Evolutionary conservation across 1,140 invertebrate species (phyloP).

Genomic region (Pissodes strobi): DNA sequence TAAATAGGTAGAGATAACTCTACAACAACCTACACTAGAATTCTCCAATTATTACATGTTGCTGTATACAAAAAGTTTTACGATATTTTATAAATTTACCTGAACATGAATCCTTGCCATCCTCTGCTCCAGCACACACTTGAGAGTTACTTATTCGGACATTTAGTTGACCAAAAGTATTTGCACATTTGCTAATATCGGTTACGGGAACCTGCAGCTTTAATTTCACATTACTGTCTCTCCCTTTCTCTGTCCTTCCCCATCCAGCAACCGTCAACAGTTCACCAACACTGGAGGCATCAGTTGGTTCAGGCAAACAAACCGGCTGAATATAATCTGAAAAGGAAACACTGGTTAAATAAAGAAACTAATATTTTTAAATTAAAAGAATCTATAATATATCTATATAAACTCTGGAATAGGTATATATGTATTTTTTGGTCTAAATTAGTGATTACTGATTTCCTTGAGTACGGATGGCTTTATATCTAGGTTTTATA

Average conservation of each 20-base stretch:
- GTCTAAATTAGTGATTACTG: too few relatives aligned
- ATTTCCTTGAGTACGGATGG: too few relatives aligned
- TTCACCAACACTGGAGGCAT: slow-evolving; percentile 45
- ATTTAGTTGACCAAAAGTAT: slow-evolving; percentile 55
- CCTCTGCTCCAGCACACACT: slow-evolving; percentile 66
- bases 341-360: slow-evolving; percentile 30
- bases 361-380: too few relatives aligned
- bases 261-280: slow-evolving; percentile 66
- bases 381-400: too few relatives aligned
- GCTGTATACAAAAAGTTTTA: too few relatives aligned
- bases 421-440: too few relatives aligned
- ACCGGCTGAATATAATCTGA: slow-evolving; percentile 65
- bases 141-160: slow-evolving; percentile 57
- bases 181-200: slow-evolving; percentile 52
- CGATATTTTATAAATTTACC: slow-evolving; percentile 49
- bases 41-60: too few relatives aligned
- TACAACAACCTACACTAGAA: too few relatives aligned
- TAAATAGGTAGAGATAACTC: too few relatives aligned
- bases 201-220: slow-evolving; percentile 57
- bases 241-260: slow-evolving; percentile 62
- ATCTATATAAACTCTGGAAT: too few relatives aligned
- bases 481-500: too few relatives aligned
- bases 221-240: slow-evolving; percentile 53
- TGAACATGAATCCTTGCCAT: slow-evolving; percentile 68
- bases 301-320: slow-evolving; percentile 63